phyloP scores from a whole-genome alignment of 2,113 vertebrate genomes.

The Bubo bubo region DNA sequence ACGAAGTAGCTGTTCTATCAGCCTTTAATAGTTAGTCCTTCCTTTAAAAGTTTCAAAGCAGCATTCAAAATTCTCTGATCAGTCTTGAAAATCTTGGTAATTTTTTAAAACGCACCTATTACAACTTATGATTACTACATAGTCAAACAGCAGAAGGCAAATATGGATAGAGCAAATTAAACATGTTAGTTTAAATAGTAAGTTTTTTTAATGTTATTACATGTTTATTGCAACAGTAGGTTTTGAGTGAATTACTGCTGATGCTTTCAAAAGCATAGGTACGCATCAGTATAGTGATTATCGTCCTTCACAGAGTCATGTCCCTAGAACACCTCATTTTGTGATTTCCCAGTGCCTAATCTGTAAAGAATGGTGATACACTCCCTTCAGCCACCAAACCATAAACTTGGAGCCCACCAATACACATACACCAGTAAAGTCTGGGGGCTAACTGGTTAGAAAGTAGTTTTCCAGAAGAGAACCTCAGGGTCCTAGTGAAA shows the following conservation, averaged over 20 bases:
- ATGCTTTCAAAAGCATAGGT: not conserved
- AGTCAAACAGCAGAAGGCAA: not conserved
- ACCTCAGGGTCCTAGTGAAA: not conserved
- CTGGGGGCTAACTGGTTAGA: not conserved
- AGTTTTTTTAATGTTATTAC: not conserved
- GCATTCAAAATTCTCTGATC: not conserved
- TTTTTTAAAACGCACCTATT: not conserved
- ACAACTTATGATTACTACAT: not conserved
- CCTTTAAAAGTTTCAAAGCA: not conserved
- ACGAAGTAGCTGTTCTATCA: not conserved
- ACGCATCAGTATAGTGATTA: rapidly evolving
- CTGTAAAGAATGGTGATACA: not conserved
- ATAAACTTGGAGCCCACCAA: not conserved
- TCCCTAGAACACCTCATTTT: not conserved
- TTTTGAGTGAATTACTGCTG: not conserved
- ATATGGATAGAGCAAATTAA: not conserved
- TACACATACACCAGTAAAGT: not conserved
- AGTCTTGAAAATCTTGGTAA: not conserved
- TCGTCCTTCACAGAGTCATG: rapidly evolving
- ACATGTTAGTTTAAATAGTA: not conserved
- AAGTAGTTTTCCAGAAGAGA: not conserved
- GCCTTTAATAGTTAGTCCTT: not conserved
- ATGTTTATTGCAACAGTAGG: not conserved
- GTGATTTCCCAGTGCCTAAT: not conserved
- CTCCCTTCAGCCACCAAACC: not conserved